Conservation (phyloP, 2,113 vertebrate genomes). For the Anolis sagrei region DNA sequence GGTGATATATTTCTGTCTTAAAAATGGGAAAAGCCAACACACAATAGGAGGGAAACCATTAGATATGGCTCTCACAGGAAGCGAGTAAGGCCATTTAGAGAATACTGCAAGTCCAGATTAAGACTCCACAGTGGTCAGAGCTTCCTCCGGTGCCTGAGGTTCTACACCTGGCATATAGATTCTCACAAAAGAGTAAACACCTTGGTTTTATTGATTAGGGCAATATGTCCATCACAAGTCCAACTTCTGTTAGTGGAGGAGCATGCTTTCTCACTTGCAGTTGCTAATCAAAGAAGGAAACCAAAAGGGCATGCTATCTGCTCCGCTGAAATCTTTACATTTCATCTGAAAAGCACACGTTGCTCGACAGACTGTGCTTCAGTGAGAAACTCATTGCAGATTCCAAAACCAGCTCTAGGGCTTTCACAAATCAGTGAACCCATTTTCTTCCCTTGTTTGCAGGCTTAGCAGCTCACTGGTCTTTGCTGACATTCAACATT, state of each 20-base stretch:
- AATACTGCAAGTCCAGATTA: too few relatives aligned
- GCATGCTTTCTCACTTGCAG: neutral
- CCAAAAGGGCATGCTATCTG: neutral
- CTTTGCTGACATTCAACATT: constrained; percentile 24
- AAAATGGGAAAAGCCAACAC: too few relatives aligned
- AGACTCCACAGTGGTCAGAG: too few relatives aligned
- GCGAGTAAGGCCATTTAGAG: too few relatives aligned
- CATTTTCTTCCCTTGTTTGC: constrained; percentile 38
- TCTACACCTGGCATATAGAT: too few relatives aligned
- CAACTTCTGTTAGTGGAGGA: neutral
- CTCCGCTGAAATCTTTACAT: constrained; percentile 53
- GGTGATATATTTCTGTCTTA: too few relatives aligned
- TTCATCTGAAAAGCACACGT: constrained; percentile 48
- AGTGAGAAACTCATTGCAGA: constrained; percentile 51
- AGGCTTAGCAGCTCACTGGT: constrained; percentile 35
- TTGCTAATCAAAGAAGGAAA: constrained; percentile 6
- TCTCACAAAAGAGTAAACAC: too few relatives aligned
- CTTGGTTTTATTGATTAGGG: too few relatives aligned
- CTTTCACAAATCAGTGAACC: constrained; percentile 35
- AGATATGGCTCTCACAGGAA: too few relatives aligned
- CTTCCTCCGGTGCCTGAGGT: too few relatives aligned
- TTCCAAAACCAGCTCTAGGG: constrained; percentile 50
- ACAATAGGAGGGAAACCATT: too few relatives aligned
- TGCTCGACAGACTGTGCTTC: constrained; percentile 60
- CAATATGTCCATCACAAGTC: neutral